Evolutionary conservation across 2,888 invertebrate genomes (phyloP), one percentile per base, ranked within the genome.

Genomic region (Polia nebulosa): DNA sequence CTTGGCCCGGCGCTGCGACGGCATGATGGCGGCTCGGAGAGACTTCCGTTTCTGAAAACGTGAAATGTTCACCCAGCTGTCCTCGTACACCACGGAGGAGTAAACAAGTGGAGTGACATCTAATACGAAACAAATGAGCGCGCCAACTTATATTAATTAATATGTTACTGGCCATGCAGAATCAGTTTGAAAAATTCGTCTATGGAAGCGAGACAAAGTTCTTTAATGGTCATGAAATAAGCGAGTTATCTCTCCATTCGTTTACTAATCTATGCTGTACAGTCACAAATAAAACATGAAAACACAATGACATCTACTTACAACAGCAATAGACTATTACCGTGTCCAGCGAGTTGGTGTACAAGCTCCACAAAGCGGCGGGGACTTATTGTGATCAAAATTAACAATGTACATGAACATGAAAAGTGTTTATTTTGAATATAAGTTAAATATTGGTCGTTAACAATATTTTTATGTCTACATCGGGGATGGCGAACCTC

Each of bases 31-130:
- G 56, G 98, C 98, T 61, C 98, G 96, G 80, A 99, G 93, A 1
- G 97, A 97, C 94, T 98, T 98, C 62, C 99, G 97, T 96, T 99
- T 99, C 99, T 99, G 96, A 72, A 97, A 96, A 84, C 76, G 76
- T 44, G 17, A 20, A 58, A 68, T 13, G 44, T 61, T 80, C 44
- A 70, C 29, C n/a, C 34, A 55, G 45, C 53, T 45, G 41, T 22
- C 45, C 22, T 13, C 52, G 67, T 73, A 72, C 63, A 76, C 45
- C 68, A 69, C 71, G 17, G 53, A 68, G 34, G 34, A 75, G 58
- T 57, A 51, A 62, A 63, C 62, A 72, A 62, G 39, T 83, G 83
- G 68, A 68, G 45, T 60, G 41, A 59, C 51, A 45, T 45, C 45
- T 52, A 56, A 71, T 66, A 29, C n/a, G 17, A 36, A 55, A 49